Base-by-base conservation (phyloP, 2,113 vertebrate genomes). In the Semnopithecus entellus region DNA sequence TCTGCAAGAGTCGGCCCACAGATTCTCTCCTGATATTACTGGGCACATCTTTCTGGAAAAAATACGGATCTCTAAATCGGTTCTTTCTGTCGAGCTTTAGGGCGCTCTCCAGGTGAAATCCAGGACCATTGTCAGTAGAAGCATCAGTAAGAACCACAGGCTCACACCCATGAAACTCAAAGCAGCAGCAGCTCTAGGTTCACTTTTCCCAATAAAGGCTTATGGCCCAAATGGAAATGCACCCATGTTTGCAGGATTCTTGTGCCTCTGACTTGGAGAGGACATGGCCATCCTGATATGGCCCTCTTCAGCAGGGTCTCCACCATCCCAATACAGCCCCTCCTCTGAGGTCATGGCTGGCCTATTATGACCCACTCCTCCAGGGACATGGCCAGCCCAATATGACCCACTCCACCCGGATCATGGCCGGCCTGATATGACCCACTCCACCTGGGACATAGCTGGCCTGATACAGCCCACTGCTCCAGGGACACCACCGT, bases 401-500 rank as follows among this genome's bases (percentile, higher is more conserved):
- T 68, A 35, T 1, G 14, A 32, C 30, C 64, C 13, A 17, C 6
- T 68, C 32, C 6, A 35, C 30, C 32, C 2, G 32, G 64, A 32
- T 5, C 61, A 30, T 30, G 61, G 61, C 25, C 9, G 0, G 27
- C 61, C 61, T 13, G 11, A 13, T 30, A 30, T 8, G 12, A 27
- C 61, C 61, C 27, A 64, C 14, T 70, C 27, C 27, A 13, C 61
- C 27, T 6, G 61, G 25, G 27, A 64, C 61, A 64, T 1, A 0
- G 3, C 68, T 2, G 2, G 35, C n/a, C 35, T 0, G 0, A 72
- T 10, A 22, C 0, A 0, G 8, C 68, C 8, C 68, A 38, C 18
- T 6, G 17, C n/a, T 30, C 20, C n/a, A 6, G n/a, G 70, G 70
- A 30, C 12, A 64, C 23, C 3, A 10, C 57, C 0, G 4, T 50